These are phyloP conservation scores for Passer montanus DNA, from an alignment of 2,113 vertebrate genomes.

Conservation along the genomic window DNA sequence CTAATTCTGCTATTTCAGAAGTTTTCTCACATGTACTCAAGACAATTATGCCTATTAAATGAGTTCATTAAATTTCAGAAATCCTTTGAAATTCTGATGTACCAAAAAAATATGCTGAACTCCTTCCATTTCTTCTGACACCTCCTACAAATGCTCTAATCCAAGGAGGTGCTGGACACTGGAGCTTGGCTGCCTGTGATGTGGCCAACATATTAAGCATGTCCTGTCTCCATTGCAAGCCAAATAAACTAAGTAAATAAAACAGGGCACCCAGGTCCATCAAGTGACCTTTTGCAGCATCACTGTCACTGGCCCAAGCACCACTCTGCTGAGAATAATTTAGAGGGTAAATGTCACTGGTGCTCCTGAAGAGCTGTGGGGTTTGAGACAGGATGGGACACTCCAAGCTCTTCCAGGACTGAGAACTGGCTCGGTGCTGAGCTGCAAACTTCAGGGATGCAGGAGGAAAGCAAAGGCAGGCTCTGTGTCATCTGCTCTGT, in stretches of 20 bases:
- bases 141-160: not conserved
- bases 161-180: not conserved
- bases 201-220: not conserved
- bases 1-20: conserved; percentile 81
- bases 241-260: not conserved
- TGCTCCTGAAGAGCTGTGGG: not conserved
- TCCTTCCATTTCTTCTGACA: conserved; percentile 40
- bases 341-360: not conserved
- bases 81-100: conserved; percentile 71
- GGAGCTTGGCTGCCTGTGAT: not conserved
- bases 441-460: not conserved
- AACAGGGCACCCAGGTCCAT: not conserved
- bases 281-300: conserved; percentile 3
- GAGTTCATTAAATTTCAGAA: conserved; percentile 78
- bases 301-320: not conserved
- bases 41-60: conserved; percentile 74
- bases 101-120: conserved; percentile 47
- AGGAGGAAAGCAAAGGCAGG: not conserved
- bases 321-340: not conserved
- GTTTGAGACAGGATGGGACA: not conserved
- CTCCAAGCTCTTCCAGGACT: rapidly evolving
- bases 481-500: not conserved
- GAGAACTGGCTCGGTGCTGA: rapidly evolving
- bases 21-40: conserved; percentile 77
- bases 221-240: not conserved